Evolutionary conservation across 2,888 invertebrate species (phyloP).

Genomic region (Colostygia pectinataria): DNA sequence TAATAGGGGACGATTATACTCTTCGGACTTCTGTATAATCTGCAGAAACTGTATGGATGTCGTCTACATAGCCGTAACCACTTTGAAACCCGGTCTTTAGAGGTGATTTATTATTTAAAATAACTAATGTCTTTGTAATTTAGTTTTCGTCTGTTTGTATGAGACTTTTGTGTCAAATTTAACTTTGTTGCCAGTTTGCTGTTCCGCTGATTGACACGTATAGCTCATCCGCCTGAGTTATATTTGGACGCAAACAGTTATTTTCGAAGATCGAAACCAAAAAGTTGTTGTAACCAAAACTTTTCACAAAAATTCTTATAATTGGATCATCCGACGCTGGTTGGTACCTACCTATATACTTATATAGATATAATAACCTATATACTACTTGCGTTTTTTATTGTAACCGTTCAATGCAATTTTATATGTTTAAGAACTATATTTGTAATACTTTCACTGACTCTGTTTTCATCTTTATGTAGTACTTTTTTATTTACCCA

Average conservation of each 20-base stretch:
- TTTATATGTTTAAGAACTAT: constrained; percentile 43
- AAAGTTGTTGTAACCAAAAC: constrained; percentile 12
- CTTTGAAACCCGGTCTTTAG: too few relatives aligned
- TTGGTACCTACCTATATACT: constrained; percentile 39
- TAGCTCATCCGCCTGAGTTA: constrained; percentile 35
- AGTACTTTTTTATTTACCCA: constrained; percentile 61
- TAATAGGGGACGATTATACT: too few relatives aligned
- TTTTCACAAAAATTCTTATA: too few relatives aligned
- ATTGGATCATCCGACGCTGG: constrained; percentile 18
- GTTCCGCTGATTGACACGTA: constrained; percentile 47
- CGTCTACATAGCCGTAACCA: too few relatives aligned
- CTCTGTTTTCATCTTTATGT: constrained; percentile 51
- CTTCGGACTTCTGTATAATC: too few relatives aligned
- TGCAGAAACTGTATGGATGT: too few relatives aligned
- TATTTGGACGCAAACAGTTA: constrained; percentile 53
- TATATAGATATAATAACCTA: too few relatives aligned
- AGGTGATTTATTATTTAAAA: too few relatives aligned
- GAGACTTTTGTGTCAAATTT: constrained; percentile 43
- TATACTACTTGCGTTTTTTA: too few relatives aligned
- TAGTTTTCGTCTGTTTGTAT: constrained; percentile 44
- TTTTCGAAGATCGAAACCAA: constrained; percentile 43
- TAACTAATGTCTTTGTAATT: constrained; percentile 31
- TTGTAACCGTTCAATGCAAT: constrained; percentile 38
- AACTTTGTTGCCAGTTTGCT: constrained; percentile 48
- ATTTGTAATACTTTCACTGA: constrained; percentile 61